Evolutionary conservation across 2,888 invertebrate species (phyloP).

Genomic region (Criorhina ranunculi): DNA sequence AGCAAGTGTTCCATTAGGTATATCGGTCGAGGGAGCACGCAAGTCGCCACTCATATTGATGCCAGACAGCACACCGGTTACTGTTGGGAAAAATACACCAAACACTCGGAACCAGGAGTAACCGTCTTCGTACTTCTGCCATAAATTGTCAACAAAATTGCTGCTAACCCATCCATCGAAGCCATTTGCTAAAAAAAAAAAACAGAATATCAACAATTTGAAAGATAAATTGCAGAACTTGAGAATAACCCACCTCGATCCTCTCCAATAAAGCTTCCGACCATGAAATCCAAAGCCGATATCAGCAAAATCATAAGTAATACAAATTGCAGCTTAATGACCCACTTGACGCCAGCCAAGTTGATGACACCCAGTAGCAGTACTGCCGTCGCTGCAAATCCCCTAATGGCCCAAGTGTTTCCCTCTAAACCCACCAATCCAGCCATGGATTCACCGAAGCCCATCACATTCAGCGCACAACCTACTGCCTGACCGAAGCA

Average conservation of each 20-base stretch:
- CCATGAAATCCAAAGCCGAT: conserved; percentile 96
- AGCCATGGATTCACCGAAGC: conserved; percentile 98
- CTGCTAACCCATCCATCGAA: conserved; percentile 94
- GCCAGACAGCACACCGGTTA: conserved; percentile 98
- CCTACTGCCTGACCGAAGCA: conserved; percentile 99
- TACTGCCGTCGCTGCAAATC: conserved; percentile 95
- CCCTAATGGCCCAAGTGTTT: conserved; percentile 92
- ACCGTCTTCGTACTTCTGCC: conserved; percentile 90
- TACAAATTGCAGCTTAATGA: conserved; percentile 96
- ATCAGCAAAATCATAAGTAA: conserved; percentile 93
- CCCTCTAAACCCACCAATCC: conserved; percentile 90
- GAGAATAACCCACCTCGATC: conserved; percentile 86
- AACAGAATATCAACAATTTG: conserved; percentile 64
- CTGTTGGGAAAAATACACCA: conserved; percentile 98
- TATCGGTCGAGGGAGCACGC: conserved; percentile 94
- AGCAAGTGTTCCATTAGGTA: conserved; percentile 96
- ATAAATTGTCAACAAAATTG: conserved; percentile 92
- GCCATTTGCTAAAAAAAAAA: conserved; percentile 87
- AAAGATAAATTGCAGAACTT: neutral
- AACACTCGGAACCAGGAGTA: conserved; percentile 98
- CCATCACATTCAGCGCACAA: conserved; percentile 96
- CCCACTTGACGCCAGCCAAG: conserved; percentile 98
- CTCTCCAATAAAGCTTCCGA: conserved; percentile 94
- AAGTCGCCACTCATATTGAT: conserved; percentile 99
- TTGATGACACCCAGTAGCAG: conserved; percentile 95